Base-by-base conservation (phyloP, 2,888 invertebrate species). In the Trissolcus japonicus region DNA sequence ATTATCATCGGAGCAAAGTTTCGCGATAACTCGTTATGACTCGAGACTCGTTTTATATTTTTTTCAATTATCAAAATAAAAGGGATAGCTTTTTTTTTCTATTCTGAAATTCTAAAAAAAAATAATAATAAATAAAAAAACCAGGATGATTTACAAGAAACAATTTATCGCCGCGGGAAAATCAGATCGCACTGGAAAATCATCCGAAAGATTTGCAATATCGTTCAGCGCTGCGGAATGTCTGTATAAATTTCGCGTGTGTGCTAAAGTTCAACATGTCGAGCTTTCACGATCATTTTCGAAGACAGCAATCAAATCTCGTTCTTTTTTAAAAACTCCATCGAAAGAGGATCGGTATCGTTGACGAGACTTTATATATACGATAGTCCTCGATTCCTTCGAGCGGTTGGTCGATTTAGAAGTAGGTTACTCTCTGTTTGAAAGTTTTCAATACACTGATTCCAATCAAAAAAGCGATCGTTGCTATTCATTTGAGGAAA, bases 371-470 rank as follows among this genome's bases (percentile, higher is more conserved):
- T 67, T 71, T 76, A 63, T 67, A 35, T 63, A 59, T 59, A 68
- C 63, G 61, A 62, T 72, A 68, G 68, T 65, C 62, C 65, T 60
- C 21, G 63, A 68, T 77, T 77, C 53, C 68, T 73, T 55, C 17
- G 48, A 73, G 73, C 73, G 73, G 69, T 61, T 69, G 65, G 63
- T 66, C 67, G 68, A 63, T 73, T 77, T 69, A 66, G 57, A 79
- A 79, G 65, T 79, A 74, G 76, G 79, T 79, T 79, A 73, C 73
- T 68, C 75, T 68, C 60, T 75, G 73, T 75, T 67, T 63, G 68
- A 78, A 76, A 78, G 62, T 76, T 78, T 78, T 74, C 72, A 75
- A 78, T 78, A 72, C 72, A 75, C 75, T 68, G 72, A 72, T 68
- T 75, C 67, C 72, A 72, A 79, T 79, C 72, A 79, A 76, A 79